Percentiles rank a stretch among this genome's conserved stretches.
Conservation (phyloP, 2,888 invertebrate genomes). For the Smittia aterrima region DNA sequence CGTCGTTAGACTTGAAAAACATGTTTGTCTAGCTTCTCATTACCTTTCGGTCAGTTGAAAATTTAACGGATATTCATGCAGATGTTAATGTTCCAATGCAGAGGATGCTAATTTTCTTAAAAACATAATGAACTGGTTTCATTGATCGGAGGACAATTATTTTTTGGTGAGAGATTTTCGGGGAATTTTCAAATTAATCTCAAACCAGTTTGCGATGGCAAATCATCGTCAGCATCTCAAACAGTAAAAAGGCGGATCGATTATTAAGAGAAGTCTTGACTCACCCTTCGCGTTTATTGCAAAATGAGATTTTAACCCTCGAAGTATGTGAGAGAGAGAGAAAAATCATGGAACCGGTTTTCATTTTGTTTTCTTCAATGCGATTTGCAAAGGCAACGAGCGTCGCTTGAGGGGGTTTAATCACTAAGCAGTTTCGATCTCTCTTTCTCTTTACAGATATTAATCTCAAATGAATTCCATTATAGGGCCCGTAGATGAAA, state of each 20-base stretch:
- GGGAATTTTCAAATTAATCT: not conserved
- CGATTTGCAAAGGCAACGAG: not conserved
- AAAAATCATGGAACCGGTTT: slow-evolving; percentile 37
- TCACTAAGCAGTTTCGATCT: not conserved
- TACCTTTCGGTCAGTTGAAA: slow-evolving; percentile 5
- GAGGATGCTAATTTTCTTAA: slow-evolving; percentile 22
- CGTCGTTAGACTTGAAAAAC: not conserved
- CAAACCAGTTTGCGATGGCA: slow-evolving; percentile 1
- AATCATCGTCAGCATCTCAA: not conserved
- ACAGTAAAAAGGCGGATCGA: not conserved
- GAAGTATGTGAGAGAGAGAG: not conserved
- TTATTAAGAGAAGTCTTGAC: not conserved
- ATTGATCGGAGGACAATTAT: not conserved
- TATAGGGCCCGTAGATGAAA: not conserved
- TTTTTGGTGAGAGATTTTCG: not conserved
- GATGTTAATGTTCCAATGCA: not conserved
- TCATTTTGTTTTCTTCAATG: slow-evolving; percentile 37
- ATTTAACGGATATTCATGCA: slow-evolving; percentile 17
- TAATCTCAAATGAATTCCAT: slow-evolving; percentile 13
- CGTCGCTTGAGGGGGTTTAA: slow-evolving; percentile 30
- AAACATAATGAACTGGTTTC: slow-evolving; percentile 14
- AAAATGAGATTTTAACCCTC: slow-evolving; percentile 30
- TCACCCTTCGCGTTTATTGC: not conserved
- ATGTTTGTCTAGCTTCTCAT: slow-evolving; percentile 11
- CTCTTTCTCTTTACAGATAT: not conserved